A percentile compares a stretch with the other conserved stretches of the same genome.
Conservation (phyloP, 2,797 vertebrate genomes). For the Ctenosaura bakeri region DNA sequence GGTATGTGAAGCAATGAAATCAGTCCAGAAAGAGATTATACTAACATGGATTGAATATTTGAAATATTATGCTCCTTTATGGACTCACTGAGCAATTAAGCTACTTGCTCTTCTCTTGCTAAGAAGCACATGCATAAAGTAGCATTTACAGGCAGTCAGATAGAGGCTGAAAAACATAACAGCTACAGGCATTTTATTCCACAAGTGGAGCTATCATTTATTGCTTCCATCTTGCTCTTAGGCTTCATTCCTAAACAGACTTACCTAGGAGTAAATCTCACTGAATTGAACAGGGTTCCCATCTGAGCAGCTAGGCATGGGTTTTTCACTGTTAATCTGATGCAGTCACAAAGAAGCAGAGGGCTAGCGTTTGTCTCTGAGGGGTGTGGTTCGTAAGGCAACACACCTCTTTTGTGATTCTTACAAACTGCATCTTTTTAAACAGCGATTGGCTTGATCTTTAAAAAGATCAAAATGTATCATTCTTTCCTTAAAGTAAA, state of each 20-base stretch:
- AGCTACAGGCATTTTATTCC: neutral
- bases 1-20: neutral
- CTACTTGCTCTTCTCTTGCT: neutral
- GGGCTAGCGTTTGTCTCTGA: neutral
- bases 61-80: neutral
- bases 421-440: neutral
- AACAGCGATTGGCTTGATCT: neutral
- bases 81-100: conserved; percentile 7
- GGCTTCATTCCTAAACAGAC: neutral
- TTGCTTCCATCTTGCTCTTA: neutral
- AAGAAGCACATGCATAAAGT: neutral
- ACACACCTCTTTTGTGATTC: neutral
- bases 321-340: neutral
- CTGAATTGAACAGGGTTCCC: neutral
- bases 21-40: neutral
- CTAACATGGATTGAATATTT: neutral
- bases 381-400: neutral
- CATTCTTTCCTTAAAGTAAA: conserved; percentile 50
- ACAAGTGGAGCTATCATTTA: neutral
- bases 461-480: neutral
- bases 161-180: neutral
- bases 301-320: neutral
- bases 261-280: neutral
- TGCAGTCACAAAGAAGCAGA: neutral
- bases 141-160: neutral